These are phyloP conservation scores for Amniataba percoides DNA, from an alignment of 2,797 vertebrate genomes.

Conservation along the genomic window DNA sequence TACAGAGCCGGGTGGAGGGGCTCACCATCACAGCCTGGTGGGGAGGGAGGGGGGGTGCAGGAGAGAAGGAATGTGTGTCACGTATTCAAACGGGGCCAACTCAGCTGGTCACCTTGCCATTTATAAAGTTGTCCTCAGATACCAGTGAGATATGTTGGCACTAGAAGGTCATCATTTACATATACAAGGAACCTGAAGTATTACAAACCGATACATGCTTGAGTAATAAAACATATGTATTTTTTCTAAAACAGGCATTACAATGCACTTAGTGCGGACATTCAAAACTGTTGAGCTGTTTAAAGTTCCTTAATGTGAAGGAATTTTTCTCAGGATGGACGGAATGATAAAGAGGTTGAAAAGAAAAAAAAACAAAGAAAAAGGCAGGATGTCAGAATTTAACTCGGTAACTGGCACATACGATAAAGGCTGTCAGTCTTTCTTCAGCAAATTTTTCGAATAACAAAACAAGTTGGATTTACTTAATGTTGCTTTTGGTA, in stretches of 20 bases:
- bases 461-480: constrained; percentile 61
- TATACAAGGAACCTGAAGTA: constrained; percentile 85
- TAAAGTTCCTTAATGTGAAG: constrained; percentile 78
- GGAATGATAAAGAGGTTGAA: constrained; percentile 67
- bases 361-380: constrained; percentile 38
- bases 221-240: constrained; percentile 85
- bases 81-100: constrained; percentile 75
- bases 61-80: constrained; percentile 58
- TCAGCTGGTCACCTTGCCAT: constrained; percentile 75
- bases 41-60: constrained; percentile 56
- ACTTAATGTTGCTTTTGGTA: constrained; percentile 79
- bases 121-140: constrained; percentile 80
- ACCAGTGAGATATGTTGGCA: constrained; percentile 84
- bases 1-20: constrained; percentile 6
- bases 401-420: constrained; percentile 78
- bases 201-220: constrained; percentile 87
- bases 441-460: constrained; percentile 63
- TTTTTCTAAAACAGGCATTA: constrained; percentile 84
- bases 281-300: constrained; percentile 85
- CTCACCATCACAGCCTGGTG: constrained; percentile 31
- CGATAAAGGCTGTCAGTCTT: constrained; percentile 78
- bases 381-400: constrained; percentile 62
- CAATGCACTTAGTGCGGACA: constrained; percentile 88
- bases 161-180: constrained; percentile 84
- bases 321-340: constrained; percentile 74